Base-by-base conservation (phyloP, 2,113 vertebrate species). In the Cyphotilapia sp. region DNA sequence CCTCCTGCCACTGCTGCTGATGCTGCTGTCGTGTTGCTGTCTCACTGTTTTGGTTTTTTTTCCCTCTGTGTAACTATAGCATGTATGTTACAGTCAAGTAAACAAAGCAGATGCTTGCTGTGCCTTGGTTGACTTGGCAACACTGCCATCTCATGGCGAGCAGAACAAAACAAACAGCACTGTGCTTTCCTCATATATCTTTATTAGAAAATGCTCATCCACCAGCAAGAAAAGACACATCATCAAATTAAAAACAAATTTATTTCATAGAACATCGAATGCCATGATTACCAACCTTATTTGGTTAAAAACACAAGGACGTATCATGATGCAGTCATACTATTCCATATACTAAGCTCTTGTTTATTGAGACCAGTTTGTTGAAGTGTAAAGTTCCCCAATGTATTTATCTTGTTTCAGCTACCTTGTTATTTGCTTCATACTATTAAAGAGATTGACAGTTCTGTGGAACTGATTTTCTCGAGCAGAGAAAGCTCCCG, bases 101-200 rank as follows among this genome's bases (percentile, higher is more conserved):
- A 81, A 88, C 45, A 35, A 35, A 51, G 54, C 76, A 24, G 17
- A 27, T 88, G 14, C 13, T 12, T 80, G 59, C 40, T 53, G 17
- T 47, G 80, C 81, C 76, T 80, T 83, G 61, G 93, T 95, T 88
- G 89, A 94, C 90, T 95, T 95, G 96, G 83, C 93, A 96, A 96
- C 92, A 96, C 95, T 96, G 95, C 96, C 96, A 97, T 94, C 96
- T 95, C 78, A 95, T 97, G 96, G 96, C 29, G 45, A 40, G 40
- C 27, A 84, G 53, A n/a, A 84, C 24, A 78, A 88, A 74, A 82
- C 83, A 78, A 81, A 35, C 49, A 63, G 40, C 88, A 83, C 35
- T 6, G 1, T 42, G 31, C 10, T 81, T 86, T 69, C 80, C 14
- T 51, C 8, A 47, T 74, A 59, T 13, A 29, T 61, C 76, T 93